Evolutionary conservation across 1,140 invertebrate genomes (phyloP).

Genomic region (Drosophila aff.): DNA sequence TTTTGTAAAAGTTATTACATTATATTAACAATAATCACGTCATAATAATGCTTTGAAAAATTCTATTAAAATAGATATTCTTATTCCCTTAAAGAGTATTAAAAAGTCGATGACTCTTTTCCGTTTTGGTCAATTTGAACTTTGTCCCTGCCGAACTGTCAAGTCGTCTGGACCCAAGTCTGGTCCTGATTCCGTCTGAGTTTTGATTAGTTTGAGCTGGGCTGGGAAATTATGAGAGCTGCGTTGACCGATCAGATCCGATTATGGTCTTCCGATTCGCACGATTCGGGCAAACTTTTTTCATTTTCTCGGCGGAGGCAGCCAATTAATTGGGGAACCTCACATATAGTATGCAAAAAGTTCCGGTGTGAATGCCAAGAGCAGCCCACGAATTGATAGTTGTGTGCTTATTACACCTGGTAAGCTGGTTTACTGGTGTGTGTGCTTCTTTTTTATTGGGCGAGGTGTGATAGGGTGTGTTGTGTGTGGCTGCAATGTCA

Average conservation of each 20-base stretch:
- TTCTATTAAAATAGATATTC: too few species aligned
- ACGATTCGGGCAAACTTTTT: constrained; percentile 73
- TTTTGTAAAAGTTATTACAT: too few species aligned
- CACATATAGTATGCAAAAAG: constrained; percentile 73
- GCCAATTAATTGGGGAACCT: constrained; percentile 65
- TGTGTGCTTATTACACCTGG: constrained; percentile 58
- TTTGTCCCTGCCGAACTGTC: constrained; percentile 33
- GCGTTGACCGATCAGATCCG: constrained; percentile 48
- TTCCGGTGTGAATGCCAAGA: constrained; percentile 35
- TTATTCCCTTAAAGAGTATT: background rate
- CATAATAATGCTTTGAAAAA: too few species aligned
- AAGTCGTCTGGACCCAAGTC: constrained; percentile 38
- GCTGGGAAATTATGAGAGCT: constrained; percentile 72
- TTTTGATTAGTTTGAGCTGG: constrained; percentile 72
- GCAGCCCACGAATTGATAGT: constrained; percentile 41
- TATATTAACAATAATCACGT: too few species aligned
- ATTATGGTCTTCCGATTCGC: constrained; percentile 50
- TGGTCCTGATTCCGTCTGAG: constrained; percentile 23
- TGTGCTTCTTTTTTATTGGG: constrained; percentile 21
- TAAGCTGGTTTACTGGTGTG: constrained; percentile 26
- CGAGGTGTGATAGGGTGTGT: constrained; percentile 24
- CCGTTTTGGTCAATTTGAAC: background rate
- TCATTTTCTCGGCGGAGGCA: constrained; percentile 63
- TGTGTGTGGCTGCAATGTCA: constrained; percentile 45
- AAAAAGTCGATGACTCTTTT: background rate